Evolutionary conservation across 2,888 invertebrate species (phyloP), one percentile per base, ranked within the genome.

Genomic region (Pandemis corylana): DNA sequence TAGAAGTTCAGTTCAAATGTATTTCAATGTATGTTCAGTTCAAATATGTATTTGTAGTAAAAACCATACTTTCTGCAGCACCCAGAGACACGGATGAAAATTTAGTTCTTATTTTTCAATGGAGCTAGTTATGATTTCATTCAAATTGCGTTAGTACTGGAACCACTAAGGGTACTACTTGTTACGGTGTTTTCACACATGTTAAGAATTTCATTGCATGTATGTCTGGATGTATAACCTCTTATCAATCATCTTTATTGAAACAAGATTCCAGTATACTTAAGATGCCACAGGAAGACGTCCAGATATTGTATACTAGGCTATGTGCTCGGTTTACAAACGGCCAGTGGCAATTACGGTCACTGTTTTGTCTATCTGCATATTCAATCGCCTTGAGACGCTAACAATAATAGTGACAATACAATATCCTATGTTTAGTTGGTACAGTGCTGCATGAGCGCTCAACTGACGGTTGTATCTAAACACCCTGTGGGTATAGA

Each of bases 341-440:
- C 62, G 41, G 49, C 36, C 10, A 15, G 15, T 12, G 71, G 46
- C 59, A 61, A 72, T 51, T 61, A 49, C 51, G 41, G 42, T 12
- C n/a, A 20, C 71, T 42, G 56, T 49, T 41, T 36, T 36, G 59
- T 68, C 68, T 56, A 28, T 36, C 20, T 41, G 41, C 36, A 36
- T 61, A 61, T 61, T 66, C 46, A 41, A 44, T 44, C 64, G 67
- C 28, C 66, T 71, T 15, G 56, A 72, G 36, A 46, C 59, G 49
- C 9, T 12, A 42, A 12, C 41, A 59, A 59, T 59, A 59, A 9
- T 28, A 56, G 53, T 53, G 15, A 15, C 46, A n/a, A 51, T 51
- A 15, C 46, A n/a, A 51, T 51, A 51, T 51, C 51, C 51, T 51
- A n/a, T n/a, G n/a, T 56, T 9, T 9, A 20, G 7, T 9, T 20